Evolutionary conservation across 2,113 vertebrate species (phyloP).

Genomic region (Nerophis ophidion): DNA sequence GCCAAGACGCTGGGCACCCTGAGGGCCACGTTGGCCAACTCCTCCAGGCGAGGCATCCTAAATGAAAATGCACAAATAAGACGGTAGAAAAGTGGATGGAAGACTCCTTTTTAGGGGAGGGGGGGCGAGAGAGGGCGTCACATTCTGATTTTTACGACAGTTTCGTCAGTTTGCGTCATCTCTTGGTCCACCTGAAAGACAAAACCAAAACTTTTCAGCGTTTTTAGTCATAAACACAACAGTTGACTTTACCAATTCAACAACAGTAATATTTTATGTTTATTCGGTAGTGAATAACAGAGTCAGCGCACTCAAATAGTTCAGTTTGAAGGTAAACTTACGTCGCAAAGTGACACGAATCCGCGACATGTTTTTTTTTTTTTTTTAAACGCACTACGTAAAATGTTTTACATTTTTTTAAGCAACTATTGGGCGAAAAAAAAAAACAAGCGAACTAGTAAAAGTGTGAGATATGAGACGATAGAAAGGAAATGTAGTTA

Average conservation of each 20-base stretch:
- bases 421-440: background rate
- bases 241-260: background rate
- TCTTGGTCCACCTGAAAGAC: conserved; percentile 52
- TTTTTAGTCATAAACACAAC: background rate
- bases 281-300: too few relatives aligned
- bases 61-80: background rate
- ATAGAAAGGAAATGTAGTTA: background rate
- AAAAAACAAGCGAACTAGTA: background rate
- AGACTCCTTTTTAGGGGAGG: background rate
- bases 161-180: conserved; percentile 12
- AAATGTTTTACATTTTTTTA: background rate
- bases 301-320: too few relatives aligned
- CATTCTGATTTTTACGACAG: conserved; percentile 30
- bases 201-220: background rate
- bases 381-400: background rate
- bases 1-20: conserved; percentile 76
- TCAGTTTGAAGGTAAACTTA: conserved; percentile 19
- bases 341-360: conserved; percentile 23
- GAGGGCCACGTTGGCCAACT: conserved; percentile 76
- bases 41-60: conserved; percentile 73
- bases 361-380: conserved; percentile 41
- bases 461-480: background rate
- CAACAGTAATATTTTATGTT: too few relatives aligned
- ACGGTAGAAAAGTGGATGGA: too few relatives aligned
- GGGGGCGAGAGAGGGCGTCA: conserved; percentile 40